Evolutionary conservation across 1,140 invertebrate species (phyloP).

Genomic region (Geopemphigus sp.): DNA sequence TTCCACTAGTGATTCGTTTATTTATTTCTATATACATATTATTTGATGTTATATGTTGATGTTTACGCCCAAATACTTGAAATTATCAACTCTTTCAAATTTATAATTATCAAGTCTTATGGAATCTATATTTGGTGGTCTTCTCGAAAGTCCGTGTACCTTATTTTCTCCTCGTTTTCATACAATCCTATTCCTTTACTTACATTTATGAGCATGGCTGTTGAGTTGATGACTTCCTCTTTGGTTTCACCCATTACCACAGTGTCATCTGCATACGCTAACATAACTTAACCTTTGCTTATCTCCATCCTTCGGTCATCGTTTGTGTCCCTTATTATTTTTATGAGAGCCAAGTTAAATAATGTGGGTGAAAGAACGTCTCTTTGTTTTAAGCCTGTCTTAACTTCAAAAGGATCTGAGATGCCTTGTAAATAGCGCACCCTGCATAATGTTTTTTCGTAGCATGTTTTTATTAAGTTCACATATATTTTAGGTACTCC

Average conservation of each 20-base stretch:
- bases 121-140: not conserved
- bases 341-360: slow-evolving; percentile 13
- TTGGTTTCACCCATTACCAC: slow-evolving; percentile 26
- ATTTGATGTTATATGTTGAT: slow-evolving; percentile 8
- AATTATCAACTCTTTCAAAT: slow-evolving; percentile 8
- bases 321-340: slow-evolving; percentile 21
- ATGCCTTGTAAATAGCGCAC: slow-evolving; percentile 2
- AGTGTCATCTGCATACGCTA: slow-evolving; percentile 45
- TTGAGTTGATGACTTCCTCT: slow-evolving; percentile 17
- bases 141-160: not conserved
- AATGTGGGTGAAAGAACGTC: not conserved
- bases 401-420: slow-evolving; percentile 6
- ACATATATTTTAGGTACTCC: slow-evolving; percentile 17
- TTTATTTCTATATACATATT: slow-evolving; percentile 10
- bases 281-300: not conserved
- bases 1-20: not conserved
- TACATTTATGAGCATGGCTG: slow-evolving; percentile 6
- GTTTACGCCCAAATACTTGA: slow-evolving; percentile 19
- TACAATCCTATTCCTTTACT: slow-evolving; percentile 12
- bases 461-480: not conserved
- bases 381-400: not conserved
- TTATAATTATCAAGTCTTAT: slow-evolving; percentile 10
- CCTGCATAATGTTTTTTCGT: not conserved
- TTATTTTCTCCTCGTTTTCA: slow-evolving; percentile 35
- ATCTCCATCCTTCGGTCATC: not conserved